These are phyloP conservation scores for Brachionus manjavacas DNA, from an alignment of 1,140 invertebrate species.

Conservation along the genomic window DNA sequence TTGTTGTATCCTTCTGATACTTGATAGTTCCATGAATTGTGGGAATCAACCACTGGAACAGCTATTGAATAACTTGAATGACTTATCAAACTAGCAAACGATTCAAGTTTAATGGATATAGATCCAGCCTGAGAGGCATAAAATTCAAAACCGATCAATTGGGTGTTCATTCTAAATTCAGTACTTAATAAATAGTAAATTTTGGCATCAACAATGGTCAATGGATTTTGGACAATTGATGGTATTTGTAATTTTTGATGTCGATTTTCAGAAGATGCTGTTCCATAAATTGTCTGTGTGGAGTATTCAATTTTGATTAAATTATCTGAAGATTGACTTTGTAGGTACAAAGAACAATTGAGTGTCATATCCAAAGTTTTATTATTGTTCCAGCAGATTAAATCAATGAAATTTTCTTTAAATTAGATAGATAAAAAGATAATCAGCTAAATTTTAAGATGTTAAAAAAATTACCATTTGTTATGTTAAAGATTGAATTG, in stretches of 20 bases:
- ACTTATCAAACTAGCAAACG: not conserved
- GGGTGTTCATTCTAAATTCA: not conserved
- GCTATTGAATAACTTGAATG: not conserved
- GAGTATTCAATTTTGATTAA: not conserved
- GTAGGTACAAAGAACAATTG: not conserved
- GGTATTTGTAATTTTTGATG: not conserved
- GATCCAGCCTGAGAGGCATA: not conserved
- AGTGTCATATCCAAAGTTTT: not conserved
- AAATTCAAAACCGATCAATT: conserved; percentile 16
- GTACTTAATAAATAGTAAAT: not conserved
- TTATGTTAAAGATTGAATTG: not conserved
- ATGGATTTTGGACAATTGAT: not conserved
- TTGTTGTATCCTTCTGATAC: not conserved
- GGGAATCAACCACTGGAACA: not conserved
- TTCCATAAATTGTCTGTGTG: not conserved
- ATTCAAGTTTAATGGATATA: not conserved
- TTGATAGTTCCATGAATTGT: not conserved
- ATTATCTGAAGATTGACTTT: not conserved
- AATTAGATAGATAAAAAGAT: too few relatives aligned
- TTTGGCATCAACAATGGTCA: not conserved
- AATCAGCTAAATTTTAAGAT: not conserved
- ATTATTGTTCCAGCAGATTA: not conserved
- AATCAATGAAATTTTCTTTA: not conserved
- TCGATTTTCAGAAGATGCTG: not conserved
- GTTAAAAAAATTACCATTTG: not conserved